Percentiles rank a stretch among this genome's conserved stretches.
Conservation (phyloP, 2,888 invertebrate genomes). For the Phalangium opilio region DNA sequence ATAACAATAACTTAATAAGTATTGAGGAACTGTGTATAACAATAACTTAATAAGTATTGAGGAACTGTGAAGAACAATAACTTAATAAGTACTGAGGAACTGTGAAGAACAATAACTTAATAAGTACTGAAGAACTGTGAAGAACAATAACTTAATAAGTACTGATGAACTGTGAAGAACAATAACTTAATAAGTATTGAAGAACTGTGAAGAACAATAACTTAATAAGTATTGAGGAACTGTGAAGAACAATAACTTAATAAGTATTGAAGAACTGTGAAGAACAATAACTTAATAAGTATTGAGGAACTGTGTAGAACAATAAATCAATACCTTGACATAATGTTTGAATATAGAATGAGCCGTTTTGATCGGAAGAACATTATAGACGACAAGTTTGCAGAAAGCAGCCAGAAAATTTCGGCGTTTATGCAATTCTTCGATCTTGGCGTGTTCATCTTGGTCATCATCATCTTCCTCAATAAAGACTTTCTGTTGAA, state of each 20-base stretch:
- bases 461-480: conserved; percentile 84
- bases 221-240: too few species aligned
- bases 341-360: conserved; percentile 95
- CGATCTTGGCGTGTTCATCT: conserved; percentile 88
- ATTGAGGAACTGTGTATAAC: too few species aligned
- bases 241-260: conserved; percentile 39
- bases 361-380: conserved; percentile 77
- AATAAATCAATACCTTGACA: conserved; percentile 50
- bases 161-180: too few species aligned
- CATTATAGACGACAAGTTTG: conserved; percentile 94
- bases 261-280: conserved; percentile 25
- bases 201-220: conserved; percentile 20
- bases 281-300: conserved; percentile 7
- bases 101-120: conserved; percentile 39
- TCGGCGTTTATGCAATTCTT: conserved; percentile 86
- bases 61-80: conserved; percentile 20
- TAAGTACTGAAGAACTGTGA: conserved; percentile 25
- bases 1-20: too few species aligned
- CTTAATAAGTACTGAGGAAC: too few species aligned
- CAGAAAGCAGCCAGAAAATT: conserved; percentile 94
- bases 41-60: conserved; percentile 26
- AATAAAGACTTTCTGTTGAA: conserved; percentile 83
- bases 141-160: conserved; percentile 7
- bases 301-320: too few species aligned
- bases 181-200: conserved; percentile 26